Evolutionary conservation across 2,888 invertebrate species (phyloP).

Genomic region (Drosophila mayaguana): DNA sequence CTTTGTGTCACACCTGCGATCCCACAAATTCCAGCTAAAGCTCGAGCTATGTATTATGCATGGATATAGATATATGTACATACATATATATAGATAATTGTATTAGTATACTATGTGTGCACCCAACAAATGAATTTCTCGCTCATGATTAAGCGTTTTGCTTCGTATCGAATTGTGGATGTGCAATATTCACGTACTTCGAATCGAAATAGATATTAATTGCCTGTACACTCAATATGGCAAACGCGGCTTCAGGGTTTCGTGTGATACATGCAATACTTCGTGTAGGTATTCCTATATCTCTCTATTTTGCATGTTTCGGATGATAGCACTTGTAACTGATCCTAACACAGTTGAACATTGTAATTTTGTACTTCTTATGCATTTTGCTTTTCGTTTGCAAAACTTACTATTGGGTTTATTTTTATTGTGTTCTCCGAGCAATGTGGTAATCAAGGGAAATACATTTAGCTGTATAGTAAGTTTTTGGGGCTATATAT

Average conservation of each 20-base stretch:
- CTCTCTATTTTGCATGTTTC: constrained; percentile 11
- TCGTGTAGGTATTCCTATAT: constrained; percentile 22
- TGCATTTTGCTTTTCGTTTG: background rate
- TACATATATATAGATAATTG: background rate
- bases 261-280: constrained; percentile 6
- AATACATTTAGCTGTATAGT: too few species aligned
- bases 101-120: constrained; percentile 11
- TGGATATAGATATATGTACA: background rate
- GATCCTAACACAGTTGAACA: constrained; percentile 11
- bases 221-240: constrained; percentile 22
- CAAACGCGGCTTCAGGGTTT: constrained; percentile 45
- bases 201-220: constrained; percentile 51
- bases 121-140: constrained; percentile 39
- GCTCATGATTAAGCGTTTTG: constrained; percentile 45
- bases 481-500: too few species aligned
- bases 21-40: constrained; percentile 55
- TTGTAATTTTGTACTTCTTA: constrained; percentile 1
- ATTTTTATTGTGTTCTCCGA: background rate
- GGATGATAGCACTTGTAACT: constrained; percentile 16
- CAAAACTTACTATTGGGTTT: background rate
- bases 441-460: background rate
- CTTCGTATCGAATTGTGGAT: constrained; percentile 18
- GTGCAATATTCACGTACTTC: constrained; percentile 47
- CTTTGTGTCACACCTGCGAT: constrained; percentile 18
- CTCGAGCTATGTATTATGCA: constrained; percentile 49